Conservation (phyloP, 2,888 invertebrate genomes). For the Dolichomitus sp. region DNA sequence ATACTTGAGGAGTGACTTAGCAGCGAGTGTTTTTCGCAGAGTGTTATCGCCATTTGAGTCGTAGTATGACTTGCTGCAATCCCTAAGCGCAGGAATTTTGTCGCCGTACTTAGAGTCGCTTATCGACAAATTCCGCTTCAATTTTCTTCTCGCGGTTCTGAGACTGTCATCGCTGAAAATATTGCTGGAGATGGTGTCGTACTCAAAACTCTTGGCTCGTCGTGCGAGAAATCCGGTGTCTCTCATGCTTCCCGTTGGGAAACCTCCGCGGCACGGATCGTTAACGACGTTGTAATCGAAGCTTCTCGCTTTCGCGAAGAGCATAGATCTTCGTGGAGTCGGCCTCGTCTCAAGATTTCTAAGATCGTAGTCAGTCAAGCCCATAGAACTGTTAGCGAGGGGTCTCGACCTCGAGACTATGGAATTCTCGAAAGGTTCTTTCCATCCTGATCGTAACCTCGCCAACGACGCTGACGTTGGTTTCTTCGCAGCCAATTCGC, state of each 20-base stretch:
- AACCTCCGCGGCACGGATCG: slow-evolving; percentile 28
- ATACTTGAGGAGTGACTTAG: slow-evolving; percentile 32
- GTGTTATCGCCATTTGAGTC: slow-evolving; percentile 81
- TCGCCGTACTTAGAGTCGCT: slow-evolving; percentile 83
- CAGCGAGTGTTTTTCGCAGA: slow-evolving; percentile 23
- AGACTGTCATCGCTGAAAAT: slow-evolving; percentile 85
- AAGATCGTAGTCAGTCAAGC: slow-evolving; percentile 61
- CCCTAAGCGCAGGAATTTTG: slow-evolving; percentile 82
- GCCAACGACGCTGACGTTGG: slow-evolving; percentile 46
- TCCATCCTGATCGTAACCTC: slow-evolving; percentile 53
- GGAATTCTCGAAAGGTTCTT: slow-evolving; percentile 66
- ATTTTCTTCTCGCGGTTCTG: slow-evolving; percentile 82
- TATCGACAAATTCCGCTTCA: slow-evolving; percentile 82
- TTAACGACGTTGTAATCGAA: slow-evolving; percentile 80
- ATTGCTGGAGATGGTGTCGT: slow-evolving; percentile 82
- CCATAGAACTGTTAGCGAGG: slow-evolving; percentile 49
- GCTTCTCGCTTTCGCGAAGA: slow-evolving; percentile 80
- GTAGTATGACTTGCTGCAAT: slow-evolving; percentile 84
- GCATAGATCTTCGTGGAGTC: slow-evolving; percentile 73
- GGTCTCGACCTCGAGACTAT: slow-evolving; percentile 69
- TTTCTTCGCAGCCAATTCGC: slow-evolving; percentile 15
- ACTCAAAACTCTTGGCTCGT: slow-evolving; percentile 83
- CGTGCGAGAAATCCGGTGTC: slow-evolving; percentile 70
- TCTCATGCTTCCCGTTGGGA: slow-evolving; percentile 45
- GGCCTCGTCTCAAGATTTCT: slow-evolving; percentile 57